Conservation (phyloP, 1,140 invertebrate species). For the Bursaphelenchus mucronatus region DNA sequence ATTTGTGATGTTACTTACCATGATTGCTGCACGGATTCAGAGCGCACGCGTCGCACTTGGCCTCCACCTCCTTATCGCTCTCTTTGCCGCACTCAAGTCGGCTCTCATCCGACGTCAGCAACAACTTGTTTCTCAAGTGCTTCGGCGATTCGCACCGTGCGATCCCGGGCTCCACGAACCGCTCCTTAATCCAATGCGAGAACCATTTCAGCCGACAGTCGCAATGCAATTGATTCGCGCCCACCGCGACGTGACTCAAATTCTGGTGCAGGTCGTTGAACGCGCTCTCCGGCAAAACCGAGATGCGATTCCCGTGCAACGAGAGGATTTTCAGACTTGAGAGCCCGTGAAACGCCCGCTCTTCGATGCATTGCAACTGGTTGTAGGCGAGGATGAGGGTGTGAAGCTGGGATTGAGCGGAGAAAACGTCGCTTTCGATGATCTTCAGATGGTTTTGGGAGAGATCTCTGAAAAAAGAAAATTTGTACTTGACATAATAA, state of each 20-base stretch:
- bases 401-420: slow-evolving; percentile 79
- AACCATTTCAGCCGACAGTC: slow-evolving; percentile 93
- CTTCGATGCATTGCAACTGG: slow-evolving; percentile 85
- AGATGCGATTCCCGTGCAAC: slow-evolving; percentile 88
- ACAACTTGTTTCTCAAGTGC: slow-evolving; percentile 83
- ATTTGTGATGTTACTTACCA: slow-evolving; percentile 67
- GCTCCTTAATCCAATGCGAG: slow-evolving; percentile 91
- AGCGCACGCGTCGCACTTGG: slow-evolving; percentile 74
- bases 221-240: slow-evolving; percentile 92
- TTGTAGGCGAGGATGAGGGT: slow-evolving; percentile 97
- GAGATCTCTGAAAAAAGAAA: slow-evolving; percentile 76
- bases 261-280: slow-evolving; percentile 81
- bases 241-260: slow-evolving; percentile 90
- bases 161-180: slow-evolving; percentile 92
- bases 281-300: slow-evolving; percentile 86
- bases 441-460: slow-evolving; percentile 91
- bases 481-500: too few relatives aligned
- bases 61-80: slow-evolving; percentile 23
- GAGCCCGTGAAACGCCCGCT: slow-evolving; percentile 78
- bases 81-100: slow-evolving; percentile 38
- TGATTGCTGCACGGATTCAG: slow-evolving; percentile 88
- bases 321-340: slow-evolving; percentile 84
- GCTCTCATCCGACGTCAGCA: slow-evolving; percentile 73
- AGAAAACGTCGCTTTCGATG: slow-evolving; percentile 83
- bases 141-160: slow-evolving; percentile 84